A percentile compares a stretch with the other conserved stretches of the same genome.
Conservation (phyloP, 2,113 vertebrate species). For the Echinops telfairi region DNA sequence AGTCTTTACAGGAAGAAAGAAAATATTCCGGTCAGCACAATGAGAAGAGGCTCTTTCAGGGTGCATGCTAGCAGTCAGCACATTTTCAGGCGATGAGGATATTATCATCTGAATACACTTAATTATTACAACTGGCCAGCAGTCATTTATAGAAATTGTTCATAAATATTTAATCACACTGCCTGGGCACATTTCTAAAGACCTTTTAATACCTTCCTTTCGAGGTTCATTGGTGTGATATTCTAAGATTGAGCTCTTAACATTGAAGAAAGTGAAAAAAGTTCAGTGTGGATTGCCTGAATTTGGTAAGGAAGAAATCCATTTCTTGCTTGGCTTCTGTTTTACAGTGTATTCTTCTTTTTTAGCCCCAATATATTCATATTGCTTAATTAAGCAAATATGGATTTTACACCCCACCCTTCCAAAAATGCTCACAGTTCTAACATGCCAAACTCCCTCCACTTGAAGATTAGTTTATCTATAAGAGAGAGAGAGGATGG, state of each 20-base stretch:
- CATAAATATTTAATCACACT: constrained; percentile 74
- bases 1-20: constrained; percentile 47
- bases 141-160: constrained; percentile 75
- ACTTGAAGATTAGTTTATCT: background rate
- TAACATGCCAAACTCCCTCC: background rate
- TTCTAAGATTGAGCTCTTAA: constrained; percentile 37
- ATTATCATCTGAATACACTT: constrained; percentile 55
- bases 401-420: background rate
- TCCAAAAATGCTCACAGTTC: background rate
- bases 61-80: background rate
- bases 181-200: constrained; percentile 69
- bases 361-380: background rate
- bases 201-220: constrained; percentile 62
- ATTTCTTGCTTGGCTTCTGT: constrained; percentile 2
- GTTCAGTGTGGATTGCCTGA: background rate
- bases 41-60: background rate
- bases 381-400: constrained; percentile 11
- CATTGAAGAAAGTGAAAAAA: constrained; percentile 63
- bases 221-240: constrained; percentile 38
- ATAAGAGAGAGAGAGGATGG: background rate
- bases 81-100: background rate
- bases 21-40: background rate
- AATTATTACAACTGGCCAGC: constrained; percentile 71
- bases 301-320: constrained; percentile 41
- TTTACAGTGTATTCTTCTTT: constrained; percentile 18